Conservation (phyloP, 2,888 invertebrate species). For the Phaedon cochleariae region DNA sequence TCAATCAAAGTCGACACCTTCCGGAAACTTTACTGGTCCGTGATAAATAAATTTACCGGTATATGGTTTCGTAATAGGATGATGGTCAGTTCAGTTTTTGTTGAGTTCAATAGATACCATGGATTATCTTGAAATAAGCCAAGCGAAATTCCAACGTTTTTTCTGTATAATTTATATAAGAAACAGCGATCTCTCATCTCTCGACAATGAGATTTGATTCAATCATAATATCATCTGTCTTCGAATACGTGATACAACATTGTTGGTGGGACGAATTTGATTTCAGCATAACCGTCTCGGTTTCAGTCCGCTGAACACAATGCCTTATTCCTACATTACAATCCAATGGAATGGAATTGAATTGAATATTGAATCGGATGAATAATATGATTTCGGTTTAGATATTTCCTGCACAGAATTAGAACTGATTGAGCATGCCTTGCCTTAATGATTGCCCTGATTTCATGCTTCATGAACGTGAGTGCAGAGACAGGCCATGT, state of each 20-base stretch:
- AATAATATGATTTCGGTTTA: background rate
- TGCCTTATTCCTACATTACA: background rate
- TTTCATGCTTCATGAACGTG: slow-evolving; percentile 14
- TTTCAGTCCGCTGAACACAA: background rate
- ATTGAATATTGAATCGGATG: background rate
- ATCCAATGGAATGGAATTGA: background rate
- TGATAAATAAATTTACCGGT: no score
- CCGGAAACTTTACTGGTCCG: no score
- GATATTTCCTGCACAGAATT: background rate
- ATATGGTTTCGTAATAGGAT: no score
- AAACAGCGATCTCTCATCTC: no score
- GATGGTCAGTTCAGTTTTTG: no score
- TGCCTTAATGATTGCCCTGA: background rate
- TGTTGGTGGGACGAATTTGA: background rate
- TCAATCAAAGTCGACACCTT: no score
- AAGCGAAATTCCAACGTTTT: no score
- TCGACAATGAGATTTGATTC: background rate
- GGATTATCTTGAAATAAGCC: no score
- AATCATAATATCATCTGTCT: background rate
- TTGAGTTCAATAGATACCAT: no score
- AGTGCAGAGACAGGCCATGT: no score
- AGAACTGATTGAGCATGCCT: no score
- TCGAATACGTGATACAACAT: background rate
- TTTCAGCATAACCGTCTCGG: background rate
- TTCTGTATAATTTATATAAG: no score